A percentile compares a stretch with the other conserved stretches of the same genome.
Conservation (phyloP, 2,113 vertebrate genomes). For the Panurus biarmicus region DNA sequence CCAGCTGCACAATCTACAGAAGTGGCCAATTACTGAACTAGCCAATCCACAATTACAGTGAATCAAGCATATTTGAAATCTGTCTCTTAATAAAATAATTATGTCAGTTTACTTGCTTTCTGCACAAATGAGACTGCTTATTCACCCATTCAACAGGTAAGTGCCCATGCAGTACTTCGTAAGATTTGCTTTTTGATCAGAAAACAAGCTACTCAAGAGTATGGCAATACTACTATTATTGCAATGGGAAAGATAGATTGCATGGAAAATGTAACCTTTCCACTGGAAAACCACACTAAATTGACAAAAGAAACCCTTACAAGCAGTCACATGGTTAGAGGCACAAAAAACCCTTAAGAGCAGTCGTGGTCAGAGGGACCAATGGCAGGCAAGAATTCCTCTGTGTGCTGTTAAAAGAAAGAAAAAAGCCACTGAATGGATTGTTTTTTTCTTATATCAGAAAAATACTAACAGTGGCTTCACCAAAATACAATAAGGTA, state of each 20-base stretch:
- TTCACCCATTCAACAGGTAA: background rate
- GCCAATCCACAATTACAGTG: background rate
- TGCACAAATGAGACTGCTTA: background rate
- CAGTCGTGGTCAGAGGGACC: background rate
- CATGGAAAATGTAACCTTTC: background rate
- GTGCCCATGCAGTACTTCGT: background rate
- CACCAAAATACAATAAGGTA: background rate
- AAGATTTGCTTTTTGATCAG: background rate
- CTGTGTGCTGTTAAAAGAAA: background rate
- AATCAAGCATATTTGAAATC: background rate
- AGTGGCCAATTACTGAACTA: background rate
- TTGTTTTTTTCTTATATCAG: background rate
- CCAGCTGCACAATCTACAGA: background rate
- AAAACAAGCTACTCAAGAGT: background rate
- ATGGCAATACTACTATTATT: background rate
- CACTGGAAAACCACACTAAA: background rate
- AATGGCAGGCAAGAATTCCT: background rate
- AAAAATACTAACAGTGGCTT: background rate
- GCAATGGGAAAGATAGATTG: background rate
- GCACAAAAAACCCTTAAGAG: background rate
- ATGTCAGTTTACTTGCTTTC: background rate
- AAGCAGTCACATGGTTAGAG: background rate
- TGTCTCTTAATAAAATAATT: background rate
- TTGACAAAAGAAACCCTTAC: background rate
- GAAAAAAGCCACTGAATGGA: background rate